Base-by-base conservation (phyloP, 2,797 vertebrate genomes). In the Clarias laeviceps region DNA sequence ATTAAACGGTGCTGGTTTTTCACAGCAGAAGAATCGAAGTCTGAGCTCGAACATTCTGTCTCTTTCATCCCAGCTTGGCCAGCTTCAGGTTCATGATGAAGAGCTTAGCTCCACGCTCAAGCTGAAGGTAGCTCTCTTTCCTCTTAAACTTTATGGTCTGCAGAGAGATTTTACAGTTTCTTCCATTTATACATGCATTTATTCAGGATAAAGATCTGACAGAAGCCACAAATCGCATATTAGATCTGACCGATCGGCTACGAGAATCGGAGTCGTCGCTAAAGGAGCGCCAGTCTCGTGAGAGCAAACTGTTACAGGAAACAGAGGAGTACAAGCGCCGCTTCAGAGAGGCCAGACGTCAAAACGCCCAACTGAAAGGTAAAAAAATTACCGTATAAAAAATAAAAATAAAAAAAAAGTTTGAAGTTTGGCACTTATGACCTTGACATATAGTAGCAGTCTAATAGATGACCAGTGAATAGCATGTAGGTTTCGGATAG, bases 61-160 rank as follows among this genome's bases (percentile, higher is more conserved):
- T 50, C 94, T 97, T 85, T 97, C 97, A 81, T 91, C 93, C 84
- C 96, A 96, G 84, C 91, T 96, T 66, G 96, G 96, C 56, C 96
- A 96, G 69, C 91, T 97, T 87, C 96, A 97, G 89, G 97, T 94
- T 0, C 95, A 95, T 24, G 97, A 97, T 82, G 96, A 97, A 90
- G 96, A 97, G 62, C 95, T 98, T 50, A 93, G 95, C 27, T 94
- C 96, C 0, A 94, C 96, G 95, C 95, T 98, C 70, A 96, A 94
- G 89, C 93, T 97, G 18, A 98, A 98, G 97, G 97, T 97, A 77
- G 34, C 57, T 83, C 29, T 29, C 17, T 9, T 34, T 50, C 32
- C 8, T 61, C 37, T 34, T 59, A 18, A 8, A 3, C n/a, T 29
- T n/a, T 62, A 4, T 62, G 57, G 32, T 2, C n/a, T 20, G 20